A percentile compares a stretch with the other conserved stretches of the same genome.
Conservation (phyloP, 92 coral and sea anemone species). For the Heteractis magnifica region DNA sequence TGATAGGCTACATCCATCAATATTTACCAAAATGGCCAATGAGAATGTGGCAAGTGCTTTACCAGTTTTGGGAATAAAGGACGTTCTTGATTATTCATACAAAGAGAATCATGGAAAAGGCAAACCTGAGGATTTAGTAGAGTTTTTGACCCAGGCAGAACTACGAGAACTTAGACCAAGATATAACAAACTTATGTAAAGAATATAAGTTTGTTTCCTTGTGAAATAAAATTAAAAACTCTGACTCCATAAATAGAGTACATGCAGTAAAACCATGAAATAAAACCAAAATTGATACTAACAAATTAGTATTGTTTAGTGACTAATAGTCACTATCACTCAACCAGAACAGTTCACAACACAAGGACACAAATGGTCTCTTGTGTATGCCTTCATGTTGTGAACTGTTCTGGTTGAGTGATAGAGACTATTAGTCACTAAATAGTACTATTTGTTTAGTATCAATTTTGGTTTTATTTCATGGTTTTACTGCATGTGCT, state of each 20-base stretch:
- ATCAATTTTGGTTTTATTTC: too few relatives aligned
- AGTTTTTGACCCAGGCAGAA: constrained; percentile 70
- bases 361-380: too few relatives aligned
- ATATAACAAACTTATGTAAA: constrained; percentile 72
- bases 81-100: constrained; percentile 75
- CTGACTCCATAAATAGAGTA: neutral
- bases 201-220: neutral
- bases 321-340: too few relatives aligned
- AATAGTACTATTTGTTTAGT: too few relatives aligned
- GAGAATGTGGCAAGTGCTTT: constrained; percentile 46
- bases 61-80: constrained; percentile 41
- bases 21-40: constrained; percentile 51
- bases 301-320: neutral
- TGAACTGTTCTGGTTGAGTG: too few relatives aligned
- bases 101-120: constrained; percentile 74
- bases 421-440: too few relatives aligned
- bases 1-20: constrained; percentile 47
- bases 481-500: too few relatives aligned
- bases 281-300: neutral
- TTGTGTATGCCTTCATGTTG: too few relatives aligned
- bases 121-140: constrained; percentile 70
- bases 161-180: constrained; percentile 65
- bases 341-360: too few relatives aligned
- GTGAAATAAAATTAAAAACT: neutral
- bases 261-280: neutral